Evolutionary conservation across 2,888 invertebrate genomes (phyloP).

Genomic region (Brachynemurus nebulosus): DNA sequence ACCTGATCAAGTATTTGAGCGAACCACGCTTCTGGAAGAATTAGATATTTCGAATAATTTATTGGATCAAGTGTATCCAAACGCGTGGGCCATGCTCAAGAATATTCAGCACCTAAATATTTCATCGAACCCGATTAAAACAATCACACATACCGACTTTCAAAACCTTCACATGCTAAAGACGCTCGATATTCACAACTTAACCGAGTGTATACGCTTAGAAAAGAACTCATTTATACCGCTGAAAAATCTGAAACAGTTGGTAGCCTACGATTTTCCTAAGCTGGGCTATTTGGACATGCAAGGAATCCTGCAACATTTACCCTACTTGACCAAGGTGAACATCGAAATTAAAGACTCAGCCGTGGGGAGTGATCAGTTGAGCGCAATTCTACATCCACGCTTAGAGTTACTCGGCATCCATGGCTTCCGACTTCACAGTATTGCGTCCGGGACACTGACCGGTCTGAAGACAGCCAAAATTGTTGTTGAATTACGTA

Average conservation of each 20-base stretch:
- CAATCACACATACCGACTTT: constrained; percentile 64
- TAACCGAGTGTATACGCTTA: constrained; percentile 57
- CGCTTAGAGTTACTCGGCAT: constrained; percentile 59
- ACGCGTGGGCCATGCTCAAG: constrained; percentile 54
- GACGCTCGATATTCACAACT: constrained; percentile 48
- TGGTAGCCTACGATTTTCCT: constrained; percentile 64
- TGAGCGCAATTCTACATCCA: constrained; percentile 66
- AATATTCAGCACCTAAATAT: constrained; percentile 62
- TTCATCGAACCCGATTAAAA: constrained; percentile 68
- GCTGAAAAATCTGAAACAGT: constrained; percentile 50
- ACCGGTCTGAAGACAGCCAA: constrained; percentile 64
- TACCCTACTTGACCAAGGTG: constrained; percentile 58
- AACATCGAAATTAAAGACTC: constrained; percentile 81
- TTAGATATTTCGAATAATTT: constrained; percentile 66
- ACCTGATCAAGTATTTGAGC: constrained; percentile 52
- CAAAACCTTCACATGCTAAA: constrained; percentile 52
- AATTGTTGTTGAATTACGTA: constrained; percentile 58
- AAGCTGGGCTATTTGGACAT: constrained; percentile 72
- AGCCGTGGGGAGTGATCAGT: constrained; percentile 64
- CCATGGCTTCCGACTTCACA: constrained; percentile 57
- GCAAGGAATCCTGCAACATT: constrained; percentile 64
- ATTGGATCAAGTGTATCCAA: constrained; percentile 43
- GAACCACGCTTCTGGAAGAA: constrained; percentile 64
- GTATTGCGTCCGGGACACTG: constrained; percentile 68
- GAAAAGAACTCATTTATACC: constrained; percentile 70